Conservation (phyloP, 2,888 invertebrate species). For the Apeira syringaria region DNA sequence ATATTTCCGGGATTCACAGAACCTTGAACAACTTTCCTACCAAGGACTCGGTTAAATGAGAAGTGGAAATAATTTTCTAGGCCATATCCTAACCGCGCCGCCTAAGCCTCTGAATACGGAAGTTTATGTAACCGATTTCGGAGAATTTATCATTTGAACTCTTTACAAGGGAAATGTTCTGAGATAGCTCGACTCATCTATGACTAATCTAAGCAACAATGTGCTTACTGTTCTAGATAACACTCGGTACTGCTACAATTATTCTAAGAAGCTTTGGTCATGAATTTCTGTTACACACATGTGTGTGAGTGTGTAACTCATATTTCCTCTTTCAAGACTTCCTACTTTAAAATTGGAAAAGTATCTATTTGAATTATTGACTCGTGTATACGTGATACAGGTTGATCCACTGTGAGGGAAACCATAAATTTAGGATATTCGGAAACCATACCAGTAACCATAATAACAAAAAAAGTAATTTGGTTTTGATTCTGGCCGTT, state of each 20-base stretch:
- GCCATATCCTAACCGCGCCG: slow-evolving; percentile 52
- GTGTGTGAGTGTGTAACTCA: slow-evolving; percentile 8
- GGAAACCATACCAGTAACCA: too few species aligned
- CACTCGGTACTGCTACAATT: slow-evolving; percentile 4
- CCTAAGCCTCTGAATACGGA: slow-evolving; percentile 53
- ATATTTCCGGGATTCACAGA: slow-evolving; percentile 61
- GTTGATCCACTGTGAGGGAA: too few species aligned
- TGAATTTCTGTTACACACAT: slow-evolving; percentile 8
- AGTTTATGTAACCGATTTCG: slow-evolving; percentile 38
- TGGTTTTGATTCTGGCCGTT: too few species aligned
- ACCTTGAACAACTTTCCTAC: slow-evolving; percentile 67
- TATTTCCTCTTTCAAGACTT: slow-evolving; percentile 3
- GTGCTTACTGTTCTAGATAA: slow-evolving; percentile 7
- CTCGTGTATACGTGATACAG: neutral
- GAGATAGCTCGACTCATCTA: slow-evolving; percentile 5
- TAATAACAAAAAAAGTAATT: too few species aligned
- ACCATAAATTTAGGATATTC: too few species aligned
- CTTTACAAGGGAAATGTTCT: slow-evolving; percentile 15
- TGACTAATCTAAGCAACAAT: slow-evolving; percentile 1
- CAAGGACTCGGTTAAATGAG: slow-evolving; percentile 68
- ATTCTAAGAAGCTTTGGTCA: slow-evolving; percentile 20
- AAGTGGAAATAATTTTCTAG: slow-evolving; percentile 72
- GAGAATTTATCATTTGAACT: slow-evolving; percentile 27
- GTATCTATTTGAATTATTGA: neutral
- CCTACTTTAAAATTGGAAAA: slow-evolving; percentile 7